Conservation (phyloP, 2,888 invertebrate species). For the Allophyes oxyacanthae region DNA sequence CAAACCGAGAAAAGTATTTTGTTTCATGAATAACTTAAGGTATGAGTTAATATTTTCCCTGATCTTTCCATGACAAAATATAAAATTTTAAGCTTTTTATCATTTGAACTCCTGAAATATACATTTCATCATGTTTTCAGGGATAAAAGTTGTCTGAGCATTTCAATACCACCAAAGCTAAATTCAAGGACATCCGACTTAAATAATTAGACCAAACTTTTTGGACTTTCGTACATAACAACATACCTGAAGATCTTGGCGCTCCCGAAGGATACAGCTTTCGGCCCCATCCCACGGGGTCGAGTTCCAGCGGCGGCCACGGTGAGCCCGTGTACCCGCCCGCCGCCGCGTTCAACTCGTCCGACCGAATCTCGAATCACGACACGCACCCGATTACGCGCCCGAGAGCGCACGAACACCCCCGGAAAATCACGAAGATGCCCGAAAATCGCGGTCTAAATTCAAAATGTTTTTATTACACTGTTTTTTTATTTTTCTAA, state of each 20-base stretch:
- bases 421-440: constrained; percentile 71
- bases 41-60: not conserved
- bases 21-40: not conserved
- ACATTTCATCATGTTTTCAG: not conserved
- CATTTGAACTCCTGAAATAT: not conserved
- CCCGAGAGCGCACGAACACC: constrained; percentile 79
- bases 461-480: constrained; percentile 50
- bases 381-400: constrained; percentile 76
- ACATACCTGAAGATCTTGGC: constrained; percentile 90
- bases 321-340: constrained; percentile 94
- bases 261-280: constrained; percentile 94
- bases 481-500: constrained; percentile 20
- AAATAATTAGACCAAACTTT: constrained; percentile 7
- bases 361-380: constrained; percentile 92
- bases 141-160: not conserved
- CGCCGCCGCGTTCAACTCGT: constrained; percentile 92
- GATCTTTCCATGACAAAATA: not conserved
- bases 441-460: constrained; percentile 56
- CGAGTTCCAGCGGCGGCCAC: constrained; percentile 94
- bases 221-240: constrained; percentile 67
- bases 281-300: constrained; percentile 94
- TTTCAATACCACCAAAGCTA: not conserved
- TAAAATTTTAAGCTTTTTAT: not conserved
- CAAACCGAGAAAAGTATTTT: no score
- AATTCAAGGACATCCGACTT: not conserved